phyloP scores from a whole-genome alignment of 1,140 invertebrate genomes.

The Meloidogyne floridensis region DNA sequence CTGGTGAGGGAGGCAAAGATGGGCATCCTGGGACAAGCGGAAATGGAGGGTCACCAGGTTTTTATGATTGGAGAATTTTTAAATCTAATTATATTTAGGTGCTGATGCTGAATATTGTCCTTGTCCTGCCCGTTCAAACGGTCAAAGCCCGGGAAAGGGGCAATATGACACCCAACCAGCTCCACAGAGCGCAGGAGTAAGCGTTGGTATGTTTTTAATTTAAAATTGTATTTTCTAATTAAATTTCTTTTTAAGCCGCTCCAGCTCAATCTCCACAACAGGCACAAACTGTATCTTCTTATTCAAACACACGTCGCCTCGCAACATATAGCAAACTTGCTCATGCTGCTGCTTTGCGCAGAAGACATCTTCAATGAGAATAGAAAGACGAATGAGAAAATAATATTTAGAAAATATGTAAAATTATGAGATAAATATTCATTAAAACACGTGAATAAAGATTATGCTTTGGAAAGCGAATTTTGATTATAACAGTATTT shows the following conservation, averaged over 20 bases:
- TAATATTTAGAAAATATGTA: neutral
- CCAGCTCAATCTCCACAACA: neutral
- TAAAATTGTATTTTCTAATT: too few species aligned
- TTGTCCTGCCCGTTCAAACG: conserved; percentile 37
- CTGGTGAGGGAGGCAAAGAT: conserved; percentile 40
- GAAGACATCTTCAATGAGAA: conserved; percentile 30
- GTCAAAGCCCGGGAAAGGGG: conserved; percentile 1
- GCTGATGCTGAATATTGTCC: conserved; percentile 47
- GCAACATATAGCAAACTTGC: conserved; percentile 42
- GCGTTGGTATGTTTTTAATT: neutral
- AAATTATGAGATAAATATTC: too few species aligned
- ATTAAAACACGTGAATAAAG: too few species aligned
- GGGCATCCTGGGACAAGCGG: conserved; percentile 31
- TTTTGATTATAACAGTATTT: too few species aligned
- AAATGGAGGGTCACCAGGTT: conserved; percentile 30
- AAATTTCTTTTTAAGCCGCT: neutral
- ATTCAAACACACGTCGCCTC: conserved; percentile 24
- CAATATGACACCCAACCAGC: conserved; percentile 1
- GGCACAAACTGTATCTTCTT: neutral
- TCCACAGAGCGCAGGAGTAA: neutral
- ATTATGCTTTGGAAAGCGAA: too few species aligned
- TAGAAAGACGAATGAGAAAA: neutral
- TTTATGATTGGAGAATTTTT: neutral
- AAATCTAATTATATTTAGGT: neutral
- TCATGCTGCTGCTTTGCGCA: conserved; percentile 38